Evolutionary conservation across 2,888 invertebrate species (phyloP), one percentile per base, ranked within the genome.

Genomic region (Venusia cambrica): DNA sequence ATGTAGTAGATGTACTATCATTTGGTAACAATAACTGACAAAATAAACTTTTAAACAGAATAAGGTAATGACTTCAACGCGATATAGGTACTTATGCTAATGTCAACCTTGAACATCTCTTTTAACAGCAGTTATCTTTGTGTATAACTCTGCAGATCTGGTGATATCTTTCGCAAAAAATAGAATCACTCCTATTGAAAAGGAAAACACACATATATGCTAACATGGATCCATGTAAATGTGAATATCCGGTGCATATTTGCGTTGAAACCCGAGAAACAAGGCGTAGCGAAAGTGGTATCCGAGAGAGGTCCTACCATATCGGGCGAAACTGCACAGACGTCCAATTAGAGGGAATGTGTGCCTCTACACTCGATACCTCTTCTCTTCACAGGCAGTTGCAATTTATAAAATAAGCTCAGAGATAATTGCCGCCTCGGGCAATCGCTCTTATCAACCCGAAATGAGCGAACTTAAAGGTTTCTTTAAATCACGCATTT

Each of bases 311-410:
- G 57, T 52, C 57, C 64, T 48, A 55, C 81, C 81, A 71, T 81
- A 83, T 57, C 57, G 54, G 74, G 74, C 58, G 37, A 59, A 39
- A 48, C 54, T 57, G 69, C 60, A 62, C 74, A 69, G 73, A 69
- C 74, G 57, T 71, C 83, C 84, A 85, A 85, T 85, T 85, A 85
- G 81, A 77, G 63, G 80, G 83, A 81, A 83, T 81, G 79, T 62
- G 64, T 65, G 64, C 70, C 62, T 62, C 48, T 54, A 62, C 55
- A 59, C 38, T 8, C 39, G 45, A 45, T 39, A 38, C 54, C 58
- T 43, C 50, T n/a, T n/a, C n/a, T n/a, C 39, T 60, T 48, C 71
- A 81, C 80, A 79, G 79, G 73, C 64, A 65, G 78, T 54, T 69
- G 52, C 58, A 55, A 57, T 27, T 35, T 32, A 30, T 21, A 15